Conservation (phyloP, 2,888 invertebrate species). For the Lagria hirta region DNA sequence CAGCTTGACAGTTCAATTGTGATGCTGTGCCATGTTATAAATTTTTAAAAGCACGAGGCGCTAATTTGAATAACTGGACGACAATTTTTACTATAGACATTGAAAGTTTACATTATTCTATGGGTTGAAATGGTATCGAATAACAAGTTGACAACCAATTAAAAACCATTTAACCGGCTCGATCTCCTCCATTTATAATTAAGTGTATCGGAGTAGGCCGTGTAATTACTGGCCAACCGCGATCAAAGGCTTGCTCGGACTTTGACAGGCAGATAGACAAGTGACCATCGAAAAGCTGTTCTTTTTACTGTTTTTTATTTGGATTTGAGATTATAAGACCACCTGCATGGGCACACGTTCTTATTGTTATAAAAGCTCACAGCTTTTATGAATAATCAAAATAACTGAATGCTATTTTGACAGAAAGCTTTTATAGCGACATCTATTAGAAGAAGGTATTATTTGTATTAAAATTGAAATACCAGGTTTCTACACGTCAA, state of each 20-base stretch:
- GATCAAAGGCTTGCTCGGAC: conserved; percentile 43
- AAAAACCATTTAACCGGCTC: conserved; percentile 50
- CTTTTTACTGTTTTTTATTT: conserved; percentile 20
- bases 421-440: too few relatives aligned
- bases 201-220: conserved; percentile 51
- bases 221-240: conserved; percentile 50
- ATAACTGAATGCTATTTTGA: conserved; percentile 1
- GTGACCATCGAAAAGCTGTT: conserved; percentile 36
- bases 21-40: conserved; percentile 7
- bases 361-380: conserved; percentile 22
- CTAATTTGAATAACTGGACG: conserved; percentile 3
- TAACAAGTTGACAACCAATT: conserved; percentile 52
- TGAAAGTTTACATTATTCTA: too few relatives aligned
- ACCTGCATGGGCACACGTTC: conserved; percentile 35
- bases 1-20: conserved; percentile 20
- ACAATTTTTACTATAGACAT: too few relatives aligned
- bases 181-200: conserved; percentile 51
- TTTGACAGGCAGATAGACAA: conserved; percentile 50
- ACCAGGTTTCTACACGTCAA: too few relatives aligned
- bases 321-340: conserved; percentile 21
- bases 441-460: too few relatives aligned
- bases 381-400: conserved; percentile 7
- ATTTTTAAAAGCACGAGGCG: conserved; percentile 6
- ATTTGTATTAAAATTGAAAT: too few relatives aligned
- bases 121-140: conserved; percentile 35